A percentile compares a stretch with the other conserved stretches of the same genome.
Evolutionary conservation across 2,888 invertebrate genomes (phyloP).

Genomic region (Carpatolechia fugitivella): DNA sequence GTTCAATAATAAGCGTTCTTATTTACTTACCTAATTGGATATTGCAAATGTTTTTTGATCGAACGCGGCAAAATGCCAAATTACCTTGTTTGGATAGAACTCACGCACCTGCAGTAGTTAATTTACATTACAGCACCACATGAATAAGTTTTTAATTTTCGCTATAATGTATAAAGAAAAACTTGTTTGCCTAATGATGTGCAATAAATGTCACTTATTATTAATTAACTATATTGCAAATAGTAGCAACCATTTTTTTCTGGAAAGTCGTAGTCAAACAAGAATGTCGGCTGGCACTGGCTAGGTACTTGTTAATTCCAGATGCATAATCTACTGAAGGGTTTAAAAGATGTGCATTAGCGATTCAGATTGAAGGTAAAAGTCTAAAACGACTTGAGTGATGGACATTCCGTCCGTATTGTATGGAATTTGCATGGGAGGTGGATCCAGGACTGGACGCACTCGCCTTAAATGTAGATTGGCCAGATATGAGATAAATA

Average conservation of each 20-base stretch:
- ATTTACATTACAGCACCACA: not conserved
- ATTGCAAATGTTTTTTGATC: slow-evolving; percentile 17
- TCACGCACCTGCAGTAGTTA: slow-evolving; percentile 1
- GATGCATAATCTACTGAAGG: slow-evolving; percentile 17
- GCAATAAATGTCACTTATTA: slow-evolving; percentile 1
- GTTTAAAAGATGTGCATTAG: slow-evolving; percentile 47
- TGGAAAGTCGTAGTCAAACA: not conserved
- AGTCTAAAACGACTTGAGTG: slow-evolving; percentile 58
- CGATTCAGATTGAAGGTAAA: slow-evolving; percentile 64
- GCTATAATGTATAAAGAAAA: not conserved
- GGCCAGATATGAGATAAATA: slow-evolving; percentile 48
- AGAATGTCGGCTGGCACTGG: not conserved
- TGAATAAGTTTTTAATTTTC: not conserved
- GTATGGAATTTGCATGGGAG: slow-evolving; percentile 70
- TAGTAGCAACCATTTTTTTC: not conserved
- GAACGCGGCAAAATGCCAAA: slow-evolving; percentile 2
- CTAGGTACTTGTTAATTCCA: slow-evolving; percentile 6
- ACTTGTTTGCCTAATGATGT: not conserved
- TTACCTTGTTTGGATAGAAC: slow-evolving; percentile 1
- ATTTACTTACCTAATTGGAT: slow-evolving; percentile 24
- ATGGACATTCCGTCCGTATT: slow-evolving; percentile 71
- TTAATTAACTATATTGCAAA: not conserved
- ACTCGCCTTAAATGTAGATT: slow-evolving; percentile 68
- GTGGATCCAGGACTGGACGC: slow-evolving; percentile 36
- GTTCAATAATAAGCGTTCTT: slow-evolving; percentile 14